phyloP scores from a whole-genome alignment of 1,140 invertebrate species.

The Caerostris darwini region DNA sequence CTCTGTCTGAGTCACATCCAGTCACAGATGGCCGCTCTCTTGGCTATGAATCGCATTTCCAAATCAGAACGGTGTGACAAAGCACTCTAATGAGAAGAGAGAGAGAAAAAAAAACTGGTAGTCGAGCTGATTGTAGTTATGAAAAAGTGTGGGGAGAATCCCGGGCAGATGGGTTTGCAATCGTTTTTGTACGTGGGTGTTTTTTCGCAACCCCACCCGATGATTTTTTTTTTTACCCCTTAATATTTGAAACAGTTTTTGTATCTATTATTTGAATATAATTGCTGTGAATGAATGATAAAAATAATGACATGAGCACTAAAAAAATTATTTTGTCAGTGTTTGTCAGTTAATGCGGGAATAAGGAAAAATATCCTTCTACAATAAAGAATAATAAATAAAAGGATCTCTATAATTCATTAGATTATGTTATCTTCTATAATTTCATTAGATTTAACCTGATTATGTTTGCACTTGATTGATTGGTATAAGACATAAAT shows the following conservation, averaged over 20 bases:
- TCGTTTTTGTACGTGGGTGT: neutral
- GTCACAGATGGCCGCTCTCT: conserved; percentile 21
- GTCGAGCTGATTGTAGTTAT: neutral
- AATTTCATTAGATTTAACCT: too few species aligned
- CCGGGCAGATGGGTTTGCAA: conserved; percentile 3
- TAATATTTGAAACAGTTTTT: neutral
- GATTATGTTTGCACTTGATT: too few species aligned
- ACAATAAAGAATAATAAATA: too few species aligned
- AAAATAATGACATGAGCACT: neutral
- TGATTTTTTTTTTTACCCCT: neutral
- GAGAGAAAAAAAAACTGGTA: neutral
- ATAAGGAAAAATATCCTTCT: too few species aligned
- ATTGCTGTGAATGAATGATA: neutral
- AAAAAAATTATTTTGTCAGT: too few species aligned
- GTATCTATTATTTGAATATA: neutral
- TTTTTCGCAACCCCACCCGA: neutral
- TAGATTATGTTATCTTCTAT: too few species aligned
- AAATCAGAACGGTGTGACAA: conserved; percentile 39
- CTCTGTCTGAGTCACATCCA: neutral
- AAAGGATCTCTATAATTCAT: too few species aligned
- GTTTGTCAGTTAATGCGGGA: too few species aligned
- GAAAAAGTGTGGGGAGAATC: neutral
- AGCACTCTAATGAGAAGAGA: conserved; percentile 20
- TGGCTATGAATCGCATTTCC: neutral
- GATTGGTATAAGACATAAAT: too few species aligned